Percentiles rank a stretch among this genome's conserved stretches.
Evolutionary conservation across 2,797 vertebrate genomes (phyloP).

Genomic region (Eupleurogrammus muticus): DNA sequence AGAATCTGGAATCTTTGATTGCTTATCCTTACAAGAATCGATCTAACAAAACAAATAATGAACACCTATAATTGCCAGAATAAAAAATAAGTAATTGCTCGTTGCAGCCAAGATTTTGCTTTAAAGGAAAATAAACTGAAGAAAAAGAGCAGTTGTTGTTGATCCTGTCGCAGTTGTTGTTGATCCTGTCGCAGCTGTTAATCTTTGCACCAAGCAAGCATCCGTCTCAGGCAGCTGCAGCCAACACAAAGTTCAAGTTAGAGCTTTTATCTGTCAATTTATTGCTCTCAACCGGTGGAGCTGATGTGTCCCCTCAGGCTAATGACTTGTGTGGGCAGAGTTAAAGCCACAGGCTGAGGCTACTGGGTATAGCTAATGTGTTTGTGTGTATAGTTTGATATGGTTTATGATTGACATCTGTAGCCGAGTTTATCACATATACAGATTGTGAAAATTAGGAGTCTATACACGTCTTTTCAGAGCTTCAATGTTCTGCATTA

Average conservation of each 20-base stretch:
- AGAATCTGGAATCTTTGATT: too few species aligned
- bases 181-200: neutral
- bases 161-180: neutral
- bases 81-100: too few species aligned
- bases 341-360: constrained; percentile 36
- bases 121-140: neutral
- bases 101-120: neutral
- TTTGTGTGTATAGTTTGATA: neutral
- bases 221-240: constrained; percentile 21
- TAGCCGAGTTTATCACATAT: constrained; percentile 2
- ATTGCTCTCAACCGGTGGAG: constrained; percentile 65
- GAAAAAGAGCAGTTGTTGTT: constrained; percentile 28
- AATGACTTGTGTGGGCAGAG: constrained; percentile 44
- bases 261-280: constrained; percentile 70
- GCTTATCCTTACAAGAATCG: too few species aligned
- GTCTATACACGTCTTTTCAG: constrained; percentile 3
- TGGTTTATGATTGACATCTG: neutral
- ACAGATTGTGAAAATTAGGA: neutral
- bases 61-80: too few species aligned
- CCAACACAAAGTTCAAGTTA: constrained; percentile 62
- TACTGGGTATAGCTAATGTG: neutral
- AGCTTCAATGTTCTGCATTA: neutral
- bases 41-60: too few species aligned
- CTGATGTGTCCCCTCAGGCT: constrained; percentile 45
- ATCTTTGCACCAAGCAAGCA: constrained; percentile 60